Base-by-base conservation (phyloP, 2,113 vertebrate genomes). In the Plectropomus leopardus region DNA sequence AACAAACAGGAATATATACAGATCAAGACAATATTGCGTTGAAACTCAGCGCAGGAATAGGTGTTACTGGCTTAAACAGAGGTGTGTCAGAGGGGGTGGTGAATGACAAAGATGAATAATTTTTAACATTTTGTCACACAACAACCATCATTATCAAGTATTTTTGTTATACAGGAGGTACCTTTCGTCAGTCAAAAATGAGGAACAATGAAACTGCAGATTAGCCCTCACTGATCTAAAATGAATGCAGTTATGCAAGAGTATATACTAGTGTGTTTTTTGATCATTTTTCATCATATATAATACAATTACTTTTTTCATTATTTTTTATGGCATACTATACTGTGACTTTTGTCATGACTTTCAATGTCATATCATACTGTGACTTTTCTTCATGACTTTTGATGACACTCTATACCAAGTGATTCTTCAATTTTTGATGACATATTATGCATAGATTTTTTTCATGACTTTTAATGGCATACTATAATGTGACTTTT, bases 1-100 rank as follows among this genome's bases (percentile, higher is more conserved):
- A 79, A 91, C 65, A 84, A 74, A 86, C 54, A 74, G 30, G 66
- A 50, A 76, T 57, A 72, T 61, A 47, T 7, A 45, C 48, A 81
- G 34, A 90, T 50, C 10, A 28, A 67, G 26, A 58, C 13, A 68
- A 69, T 53, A 24, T 7, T 75, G 28, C 61, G 34, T 24, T 40
- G 21, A 76, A 44, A 40, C 3, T 65, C 10, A 40, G 44, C 64
- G 45, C 15, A 57, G n/a, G 47, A 83, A 75, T 16, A 57, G 28
- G 1, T 64, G 30, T 28, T 30, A 40, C 23, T 53, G 7, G 51
- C 5, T 32, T 50, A 30, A 61, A 45, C 32, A 26, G 21, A 70
- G 34, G 34, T 16, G 28, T 64, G 45, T 3, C 28, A 3, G 17
- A 63, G 7, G 2, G 19, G 45, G 42, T 36, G 3, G 21, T 61